Evolutionary conservation across 2,888 invertebrate species (phyloP), one percentile per base, ranked within the genome.

Genomic region (Pollenia labialis): DNA sequence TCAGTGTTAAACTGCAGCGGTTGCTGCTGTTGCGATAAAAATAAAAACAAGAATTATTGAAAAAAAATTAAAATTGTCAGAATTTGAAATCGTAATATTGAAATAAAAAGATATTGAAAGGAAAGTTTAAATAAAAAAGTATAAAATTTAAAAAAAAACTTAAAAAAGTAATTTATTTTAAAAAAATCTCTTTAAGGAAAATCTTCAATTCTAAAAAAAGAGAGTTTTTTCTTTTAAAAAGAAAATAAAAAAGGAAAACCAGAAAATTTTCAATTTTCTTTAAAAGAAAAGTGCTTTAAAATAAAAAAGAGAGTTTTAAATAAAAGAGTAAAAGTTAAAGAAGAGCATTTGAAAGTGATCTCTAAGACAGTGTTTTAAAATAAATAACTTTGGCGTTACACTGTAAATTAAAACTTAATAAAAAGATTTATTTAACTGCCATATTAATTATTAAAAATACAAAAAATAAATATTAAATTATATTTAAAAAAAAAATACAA

Each of bases 1-100:
- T 84, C 87, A 87, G 87, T 87, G 84, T 85, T 84, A 54, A 88
- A 82, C 85, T 88, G 84, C 87, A 87, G 85, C 88, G 80, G 76
- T 85, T 79, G 74, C 74, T 85, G 81, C 85, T 85, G 87, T 85
- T 66, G 88, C 84, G 81, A 74, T 68, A 77, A 77, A 81, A 66
- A 54, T 52, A 4, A 68, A 58, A 71, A 77, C 32, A 69, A 62
- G 52, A 32, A 32, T 32, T 32, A 32, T 32, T 23, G 14, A 69
- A 60, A 62, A 56, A 62, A 74, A 74, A 84, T 23, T 85, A 56
- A 58, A 32, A 6, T 32, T 32, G n/a, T 16, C 40, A 82, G 40
- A 81, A 81, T 64, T 72, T 56, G 10, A 74, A 85, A 56, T 58
- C 71, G 46, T 74, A 54, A 72, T 66, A 40, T 23, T 64, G 69